Evolutionary conservation across 2,113 vertebrate species (phyloP), one percentile per base, ranked within the genome.

Genomic region (Phalacrocorax aristotelis): DNA sequence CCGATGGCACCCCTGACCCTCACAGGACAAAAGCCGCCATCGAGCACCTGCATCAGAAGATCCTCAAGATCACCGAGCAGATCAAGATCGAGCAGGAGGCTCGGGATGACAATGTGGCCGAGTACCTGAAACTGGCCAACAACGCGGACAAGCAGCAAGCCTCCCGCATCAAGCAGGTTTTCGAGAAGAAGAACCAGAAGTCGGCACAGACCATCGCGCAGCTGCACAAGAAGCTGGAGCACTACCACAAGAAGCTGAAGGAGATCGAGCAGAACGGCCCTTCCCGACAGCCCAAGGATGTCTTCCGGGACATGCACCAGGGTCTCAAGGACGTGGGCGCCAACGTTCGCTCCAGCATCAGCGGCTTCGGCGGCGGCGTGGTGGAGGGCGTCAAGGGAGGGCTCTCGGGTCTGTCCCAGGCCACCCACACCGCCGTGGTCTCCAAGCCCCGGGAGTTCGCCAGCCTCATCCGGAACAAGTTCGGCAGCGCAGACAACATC

Each of bases 171-270:
- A 99, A 99, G 97, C 99, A 99, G 97, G 99, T 99, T 76, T 99
- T 99, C 2, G 99, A 99, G 98, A 99, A 99, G 98, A 99, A 99
- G 98, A 99, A 99, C 96, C 99, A 99, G 98, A 99, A 99, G 87
- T 99, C 99, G 0, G 99, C 99, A 0, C 99, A 99, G 98, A 99
- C 99, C 92, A 99, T 99, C 12, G 99, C 99, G 2, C 99, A 99
- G 97, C 98, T 99, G 97, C 99, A 99, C 98, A 99, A 99, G 98
- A 99, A 99, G 86, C 98, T 99, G 40, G 99, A 99, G 96, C 99
- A 99, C 98, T 99, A 99, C 97, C 99, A 99, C 97, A 99, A 98
- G 97, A 99, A 99, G 97, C 98, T 99, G 84, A 99, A 99, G 97
- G 99, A 99, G 97, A 99, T 99, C 7, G 99, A 99, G 97, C 99